These are phyloP conservation scores for Clangula hyemalis DNA, from an alignment of 2,797 vertebrate genomes.

Conservation along the genomic window DNA sequence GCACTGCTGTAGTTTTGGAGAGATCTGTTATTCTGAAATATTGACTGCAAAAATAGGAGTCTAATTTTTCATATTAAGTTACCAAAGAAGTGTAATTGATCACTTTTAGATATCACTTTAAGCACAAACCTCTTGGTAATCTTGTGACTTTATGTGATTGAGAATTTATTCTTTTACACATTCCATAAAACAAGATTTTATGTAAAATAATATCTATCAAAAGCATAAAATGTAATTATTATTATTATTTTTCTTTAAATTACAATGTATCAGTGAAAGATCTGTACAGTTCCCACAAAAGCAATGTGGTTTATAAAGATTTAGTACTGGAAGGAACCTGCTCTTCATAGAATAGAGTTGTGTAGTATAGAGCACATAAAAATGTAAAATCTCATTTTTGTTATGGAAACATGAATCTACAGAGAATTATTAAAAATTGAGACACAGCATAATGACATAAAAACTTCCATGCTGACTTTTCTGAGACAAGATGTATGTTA, in stretches of 20 bases:
- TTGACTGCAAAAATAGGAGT: not conserved
- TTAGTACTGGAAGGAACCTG: not conserved
- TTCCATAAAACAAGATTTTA: not conserved
- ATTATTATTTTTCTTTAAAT: not conserved
- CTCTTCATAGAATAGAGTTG: not conserved
- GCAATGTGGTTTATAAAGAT: not conserved
- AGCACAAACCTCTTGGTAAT: not conserved
- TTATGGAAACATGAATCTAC: conserved; percentile 14
- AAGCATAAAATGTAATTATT: not conserved
- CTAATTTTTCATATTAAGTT: not conserved
- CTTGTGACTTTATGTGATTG: not conserved
- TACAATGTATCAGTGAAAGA: not conserved
- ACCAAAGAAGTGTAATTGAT: not conserved
- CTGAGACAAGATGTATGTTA: conserved; percentile 52
- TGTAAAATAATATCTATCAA: not conserved
- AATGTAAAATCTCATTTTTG: conserved; percentile 28
- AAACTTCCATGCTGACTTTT: conserved; percentile 66
- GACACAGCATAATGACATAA: conserved; percentile 54
- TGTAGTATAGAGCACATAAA: not conserved
- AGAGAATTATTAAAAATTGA: conserved; percentile 53
- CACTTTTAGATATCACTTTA: not conserved
- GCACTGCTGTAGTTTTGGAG: not conserved
- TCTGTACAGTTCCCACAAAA: not conserved
- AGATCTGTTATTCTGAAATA: not conserved
- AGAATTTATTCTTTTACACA: not conserved